Evolutionary conservation across 1,140 invertebrate genomes (phyloP).

Genomic region (Latrodectus geometricus): DNA sequence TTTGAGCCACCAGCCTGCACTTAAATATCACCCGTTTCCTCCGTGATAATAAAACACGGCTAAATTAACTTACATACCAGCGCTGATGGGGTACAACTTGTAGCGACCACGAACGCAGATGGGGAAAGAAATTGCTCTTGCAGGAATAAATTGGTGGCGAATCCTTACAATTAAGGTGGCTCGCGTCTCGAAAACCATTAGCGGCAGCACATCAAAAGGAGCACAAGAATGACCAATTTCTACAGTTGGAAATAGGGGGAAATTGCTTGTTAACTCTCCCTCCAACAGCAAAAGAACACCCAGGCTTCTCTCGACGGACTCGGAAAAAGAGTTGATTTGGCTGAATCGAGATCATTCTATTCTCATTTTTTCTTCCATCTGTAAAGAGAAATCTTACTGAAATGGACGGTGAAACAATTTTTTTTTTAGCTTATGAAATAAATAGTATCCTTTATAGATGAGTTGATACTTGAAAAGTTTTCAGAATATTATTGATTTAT

Average conservation of each 20-base stretch:
- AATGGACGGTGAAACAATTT: no score
- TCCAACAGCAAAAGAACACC: neutral
- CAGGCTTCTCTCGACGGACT: no score
- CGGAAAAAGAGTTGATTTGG: neutral
- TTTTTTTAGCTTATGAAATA: no score
- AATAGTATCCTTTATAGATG: no score
- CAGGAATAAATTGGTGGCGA: constrained; percentile 23
- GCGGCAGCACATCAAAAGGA: constrained; percentile 33
- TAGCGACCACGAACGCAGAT: no score
- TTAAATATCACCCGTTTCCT: constrained; percentile 12
- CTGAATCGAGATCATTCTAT: no score
- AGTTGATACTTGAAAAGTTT: no score
- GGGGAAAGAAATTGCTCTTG: neutral
- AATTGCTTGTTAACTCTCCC: constrained; percentile 24
- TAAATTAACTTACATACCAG: constrained; percentile 19
- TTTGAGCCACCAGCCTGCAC: neutral
- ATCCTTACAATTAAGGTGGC: constrained; percentile 40
- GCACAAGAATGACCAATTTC: constrained; percentile 26
- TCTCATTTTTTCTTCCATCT: no score
- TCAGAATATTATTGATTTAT: no score
- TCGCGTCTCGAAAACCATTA: constrained; percentile 32
- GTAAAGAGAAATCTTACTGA: no score
- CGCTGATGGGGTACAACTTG: neutral
- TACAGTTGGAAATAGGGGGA: neutral
- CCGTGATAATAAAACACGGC: neutral